Base-by-base conservation (phyloP, 2,888 invertebrate genomes). In the Lamproptera curius region DNA sequence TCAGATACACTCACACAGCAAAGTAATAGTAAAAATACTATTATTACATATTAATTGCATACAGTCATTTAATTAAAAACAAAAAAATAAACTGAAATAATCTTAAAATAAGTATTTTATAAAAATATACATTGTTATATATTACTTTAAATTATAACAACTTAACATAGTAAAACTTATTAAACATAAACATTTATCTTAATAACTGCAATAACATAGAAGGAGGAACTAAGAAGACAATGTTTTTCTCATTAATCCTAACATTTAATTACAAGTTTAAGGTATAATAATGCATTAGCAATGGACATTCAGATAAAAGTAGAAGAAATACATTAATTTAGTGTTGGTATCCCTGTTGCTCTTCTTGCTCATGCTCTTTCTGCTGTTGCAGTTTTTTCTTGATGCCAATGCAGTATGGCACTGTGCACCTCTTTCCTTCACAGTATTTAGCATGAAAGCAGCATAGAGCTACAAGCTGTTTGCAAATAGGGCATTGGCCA, bases 401-500 rank as follows among this genome's bases (percentile, higher is more conserved):
- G 1, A 47, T 11, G 15, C 15, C 13, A 17, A 2, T 20, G 11
- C 46, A 47, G 37, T 31, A 37, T 15, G n/a, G 20, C 5, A 49
- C 40, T 10, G 15, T 15, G 35, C 44, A 47, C 1, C 42, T 20
- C 23, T 37, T 41, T 37, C 6, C 37, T 23, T 42, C 16, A 15
- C 46, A 47, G 15, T 17, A 20, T 20, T 96, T 97, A 17, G 97
- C 97, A 75, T 97, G 97, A 76, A 96, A 97, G 79, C 96, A 97
- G 72, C 97, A 97, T 46, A 97, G 83, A 0, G 97, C 97, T 65
- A 97, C 95, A 38, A 97, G 91, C 73, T 98, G 97, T 73, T 97
- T 97, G 89, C 97, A 97, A 59, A 97, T 95, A 2, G 96, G 95
- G 82, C 97, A 97, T 26, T 94, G 95, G 52, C 96, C 95, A 67